Evolutionary conservation across 1,140 invertebrate species (phyloP).

Genomic region (Capitella teleta): DNA sequence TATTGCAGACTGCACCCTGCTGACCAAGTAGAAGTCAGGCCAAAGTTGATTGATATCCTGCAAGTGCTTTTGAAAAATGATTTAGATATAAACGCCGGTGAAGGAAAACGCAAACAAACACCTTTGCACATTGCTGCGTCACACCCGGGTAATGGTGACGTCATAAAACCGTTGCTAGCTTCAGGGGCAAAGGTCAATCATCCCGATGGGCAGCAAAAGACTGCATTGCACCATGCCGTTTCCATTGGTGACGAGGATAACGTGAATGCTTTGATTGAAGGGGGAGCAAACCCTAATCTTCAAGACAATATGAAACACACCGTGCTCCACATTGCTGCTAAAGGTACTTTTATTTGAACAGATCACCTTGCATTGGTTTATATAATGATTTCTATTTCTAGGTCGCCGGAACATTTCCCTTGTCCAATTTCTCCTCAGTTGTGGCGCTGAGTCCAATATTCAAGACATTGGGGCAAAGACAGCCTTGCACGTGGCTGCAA

Average conservation of each 20-base stretch:
- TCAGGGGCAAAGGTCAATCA: neutral
- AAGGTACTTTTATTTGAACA: neutral
- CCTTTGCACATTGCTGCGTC: neutral
- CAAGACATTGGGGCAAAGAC: neutral
- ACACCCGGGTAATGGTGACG: neutral
- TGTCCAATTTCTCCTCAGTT: neutral
- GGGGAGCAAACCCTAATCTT: neutral
- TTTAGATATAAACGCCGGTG: too few species aligned
- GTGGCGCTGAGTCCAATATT: conserved; percentile 1
- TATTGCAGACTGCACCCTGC: too few species aligned
- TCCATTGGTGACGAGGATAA: neutral
- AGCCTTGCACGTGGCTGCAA: conserved; percentile 1
- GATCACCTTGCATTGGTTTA: neutral
- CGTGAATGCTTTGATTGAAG: neutral
- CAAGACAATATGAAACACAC: neutral
- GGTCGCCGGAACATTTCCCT: neutral
- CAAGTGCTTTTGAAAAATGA: too few species aligned
- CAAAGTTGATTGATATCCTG: too few species aligned
- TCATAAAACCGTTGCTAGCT: neutral
- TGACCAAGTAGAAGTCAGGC: too few species aligned
- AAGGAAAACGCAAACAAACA: too few species aligned
- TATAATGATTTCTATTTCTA: neutral
- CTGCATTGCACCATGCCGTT: conserved; percentile 4
- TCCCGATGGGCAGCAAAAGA: neutral
- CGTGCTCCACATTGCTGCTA: conserved; percentile 5